phyloP scores from a whole-genome alignment of 2,888 invertebrate species.

The Pantelozetes paolii region DNA sequence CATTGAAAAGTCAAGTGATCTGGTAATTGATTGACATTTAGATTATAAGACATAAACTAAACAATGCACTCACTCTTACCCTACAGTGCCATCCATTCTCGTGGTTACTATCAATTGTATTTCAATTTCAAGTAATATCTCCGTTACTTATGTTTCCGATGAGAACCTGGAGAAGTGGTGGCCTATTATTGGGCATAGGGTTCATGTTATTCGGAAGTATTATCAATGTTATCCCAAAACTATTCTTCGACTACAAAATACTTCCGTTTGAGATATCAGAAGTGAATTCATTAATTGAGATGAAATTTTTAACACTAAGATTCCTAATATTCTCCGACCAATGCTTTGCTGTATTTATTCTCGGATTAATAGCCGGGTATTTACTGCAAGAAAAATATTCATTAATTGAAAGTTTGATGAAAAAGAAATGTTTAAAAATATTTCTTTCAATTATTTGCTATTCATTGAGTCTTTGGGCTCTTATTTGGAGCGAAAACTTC shows the following conservation, averaged over 20 bases:
- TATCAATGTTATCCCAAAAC: constrained; percentile 8
- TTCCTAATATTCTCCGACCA: constrained; percentile 24
- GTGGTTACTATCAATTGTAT: constrained; percentile 3
- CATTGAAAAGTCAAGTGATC: not conserved
- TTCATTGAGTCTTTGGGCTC: not conserved
- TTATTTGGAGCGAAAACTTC: constrained; percentile 39
- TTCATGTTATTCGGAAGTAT: constrained; percentile 26
- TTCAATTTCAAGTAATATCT: constrained; percentile 32
- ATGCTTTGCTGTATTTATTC: constrained; percentile 25
- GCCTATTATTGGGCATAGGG: not conserved
- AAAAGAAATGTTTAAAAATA: not conserved
- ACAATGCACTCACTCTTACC: not conserved
- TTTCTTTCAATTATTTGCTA: not conserved
- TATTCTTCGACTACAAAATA: not conserved
- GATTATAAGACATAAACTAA: not conserved
- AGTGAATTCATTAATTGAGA: constrained; percentile 12
- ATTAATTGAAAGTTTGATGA: not conserved
- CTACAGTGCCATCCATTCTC: constrained; percentile 9
- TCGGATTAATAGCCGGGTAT: constrained; percentile 33
- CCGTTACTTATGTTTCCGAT: constrained; percentile 31
- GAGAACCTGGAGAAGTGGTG: not conserved
- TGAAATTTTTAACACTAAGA: not conserved
- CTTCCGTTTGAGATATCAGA: constrained; percentile 35
- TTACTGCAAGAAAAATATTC: not conserved
- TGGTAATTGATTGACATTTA: constrained; percentile 1